These are phyloP conservation scores for Procavia capensis DNA, from an alignment of 2,113 vertebrate genomes.

Conservation along the genomic window DNA sequence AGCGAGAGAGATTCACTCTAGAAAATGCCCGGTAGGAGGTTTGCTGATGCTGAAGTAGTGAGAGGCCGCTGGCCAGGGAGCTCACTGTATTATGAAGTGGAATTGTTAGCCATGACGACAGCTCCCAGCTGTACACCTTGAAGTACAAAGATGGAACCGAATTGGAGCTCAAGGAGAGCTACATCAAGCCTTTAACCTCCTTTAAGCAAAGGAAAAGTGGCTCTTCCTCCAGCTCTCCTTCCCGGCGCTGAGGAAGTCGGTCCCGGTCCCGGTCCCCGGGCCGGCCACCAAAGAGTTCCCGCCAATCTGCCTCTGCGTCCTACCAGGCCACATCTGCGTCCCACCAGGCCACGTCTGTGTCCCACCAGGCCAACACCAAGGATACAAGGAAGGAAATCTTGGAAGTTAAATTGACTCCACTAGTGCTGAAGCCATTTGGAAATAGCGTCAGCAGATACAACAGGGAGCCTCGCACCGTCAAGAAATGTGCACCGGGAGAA, in stretches of 20 bases:
- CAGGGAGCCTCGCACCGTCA: too few relatives aligned
- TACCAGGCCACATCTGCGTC: too few relatives aligned
- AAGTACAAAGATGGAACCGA: constrained; percentile 98
- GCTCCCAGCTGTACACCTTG: constrained; percentile 93
- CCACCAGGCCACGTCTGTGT: too few relatives aligned
- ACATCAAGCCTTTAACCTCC: constrained; percentile 89
- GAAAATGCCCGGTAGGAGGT: constrained; percentile 92
- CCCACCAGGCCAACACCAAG: constrained; percentile 81
- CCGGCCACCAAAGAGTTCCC: constrained; percentile 81
- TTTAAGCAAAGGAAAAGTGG: constrained; percentile 87
- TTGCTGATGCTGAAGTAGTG: constrained; percentile 92
- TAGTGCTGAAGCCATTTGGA: too few relatives aligned
- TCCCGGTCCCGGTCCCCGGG: constrained; percentile 91
- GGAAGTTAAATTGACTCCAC: constrained; percentile 88
- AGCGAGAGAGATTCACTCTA: constrained; percentile 71
- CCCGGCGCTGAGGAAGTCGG: constrained; percentile 85
- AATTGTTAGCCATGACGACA: constrained; percentile 89
- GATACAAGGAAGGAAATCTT: constrained; percentile 86
- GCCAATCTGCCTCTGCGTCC: constrained; percentile 91
- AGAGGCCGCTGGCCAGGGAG: constrained; percentile 99
- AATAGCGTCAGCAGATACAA: too few relatives aligned
- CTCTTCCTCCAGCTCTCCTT: constrained; percentile 88
- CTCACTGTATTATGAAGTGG: constrained; percentile 95
- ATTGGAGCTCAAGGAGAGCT: constrained; percentile 93
- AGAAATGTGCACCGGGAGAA: too few relatives aligned